Evolutionary conservation across 2,113 vertebrate species (phyloP).

Genomic region (Tenrec ecaudatus): DNA sequence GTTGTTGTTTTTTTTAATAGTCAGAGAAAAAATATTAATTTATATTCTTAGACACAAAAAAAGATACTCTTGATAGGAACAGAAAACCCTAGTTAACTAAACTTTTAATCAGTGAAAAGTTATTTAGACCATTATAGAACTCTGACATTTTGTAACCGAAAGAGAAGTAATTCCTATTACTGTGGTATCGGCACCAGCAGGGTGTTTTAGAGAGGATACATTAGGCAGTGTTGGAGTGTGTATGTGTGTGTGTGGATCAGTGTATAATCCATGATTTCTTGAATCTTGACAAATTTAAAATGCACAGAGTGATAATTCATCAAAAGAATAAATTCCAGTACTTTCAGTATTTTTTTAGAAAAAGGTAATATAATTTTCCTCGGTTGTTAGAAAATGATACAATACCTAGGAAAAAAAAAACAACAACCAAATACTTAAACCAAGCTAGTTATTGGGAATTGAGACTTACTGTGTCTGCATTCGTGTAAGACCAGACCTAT

Average conservation of each 20-base stretch:
- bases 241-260: neutral
- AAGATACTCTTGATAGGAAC: neutral
- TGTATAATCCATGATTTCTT: neutral
- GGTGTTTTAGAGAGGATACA: neutral
- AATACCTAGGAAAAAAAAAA: neutral
- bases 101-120: slow-evolving; percentile 23
- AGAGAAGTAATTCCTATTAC: neutral
- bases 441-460: neutral
- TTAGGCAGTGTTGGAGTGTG: neutral
- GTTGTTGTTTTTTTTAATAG: neutral
- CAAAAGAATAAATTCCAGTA: slow-evolving; percentile 41
- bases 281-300: neutral
- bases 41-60: slow-evolving; percentile 8
- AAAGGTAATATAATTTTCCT: neutral
- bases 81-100: neutral
- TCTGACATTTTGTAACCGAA: slow-evolving; percentile 39
- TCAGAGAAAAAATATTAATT: slow-evolving; percentile 18
- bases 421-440: neutral
- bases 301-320: neutral
- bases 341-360: neutral
- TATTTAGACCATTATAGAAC: neutral
- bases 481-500: neutral
- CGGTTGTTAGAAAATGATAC: neutral
- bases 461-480: neutral
- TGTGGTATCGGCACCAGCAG: neutral